Conservation (phyloP, 2,888 invertebrate species). For the Melanostoma mellinum region DNA sequence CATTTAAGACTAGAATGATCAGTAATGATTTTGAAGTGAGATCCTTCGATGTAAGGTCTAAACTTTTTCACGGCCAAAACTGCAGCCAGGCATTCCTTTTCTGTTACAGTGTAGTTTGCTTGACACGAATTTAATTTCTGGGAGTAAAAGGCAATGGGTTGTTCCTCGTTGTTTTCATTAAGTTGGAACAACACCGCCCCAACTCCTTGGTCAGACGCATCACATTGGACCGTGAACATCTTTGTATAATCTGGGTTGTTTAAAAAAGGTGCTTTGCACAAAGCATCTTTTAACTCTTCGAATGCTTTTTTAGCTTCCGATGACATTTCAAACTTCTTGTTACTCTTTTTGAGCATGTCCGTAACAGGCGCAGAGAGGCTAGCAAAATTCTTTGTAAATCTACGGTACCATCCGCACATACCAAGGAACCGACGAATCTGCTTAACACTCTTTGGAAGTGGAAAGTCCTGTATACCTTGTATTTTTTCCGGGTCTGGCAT, state of each 20-base stretch:
- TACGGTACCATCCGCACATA: constrained; percentile 65
- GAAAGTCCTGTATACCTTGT: constrained; percentile 33
- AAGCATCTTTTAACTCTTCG: constrained; percentile 25
- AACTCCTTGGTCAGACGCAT: constrained; percentile 41
- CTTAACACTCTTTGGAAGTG: constrained; percentile 32
- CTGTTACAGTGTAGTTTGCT: constrained; percentile 43
- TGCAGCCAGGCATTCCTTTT: constrained; percentile 44
- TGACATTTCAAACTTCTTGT: constrained; percentile 10
- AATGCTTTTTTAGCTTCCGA: constrained; percentile 29
- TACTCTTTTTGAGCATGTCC: constrained; percentile 27
- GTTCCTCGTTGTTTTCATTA: constrained; percentile 33
- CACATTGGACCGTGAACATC: constrained; percentile 54
- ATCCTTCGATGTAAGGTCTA: constrained; percentile 54
- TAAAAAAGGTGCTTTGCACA: constrained; percentile 32
- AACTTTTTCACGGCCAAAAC: constrained; percentile 41
- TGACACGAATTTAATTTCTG: constrained; percentile 56
- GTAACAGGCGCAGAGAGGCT: constrained; percentile 39
- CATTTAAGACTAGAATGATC: constrained; percentile 75
- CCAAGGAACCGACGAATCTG: constrained; percentile 73
- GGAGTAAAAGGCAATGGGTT: constrained; percentile 46
- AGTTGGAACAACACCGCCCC: constrained; percentile 49
- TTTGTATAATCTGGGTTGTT: constrained; percentile 48
- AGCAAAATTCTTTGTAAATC: constrained; percentile 40
- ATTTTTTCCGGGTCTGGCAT: constrained; percentile 50
- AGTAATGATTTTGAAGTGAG: constrained; percentile 59